Conservation (phyloP, 2,797 vertebrate genomes). For the Myotis myotis region DNA sequence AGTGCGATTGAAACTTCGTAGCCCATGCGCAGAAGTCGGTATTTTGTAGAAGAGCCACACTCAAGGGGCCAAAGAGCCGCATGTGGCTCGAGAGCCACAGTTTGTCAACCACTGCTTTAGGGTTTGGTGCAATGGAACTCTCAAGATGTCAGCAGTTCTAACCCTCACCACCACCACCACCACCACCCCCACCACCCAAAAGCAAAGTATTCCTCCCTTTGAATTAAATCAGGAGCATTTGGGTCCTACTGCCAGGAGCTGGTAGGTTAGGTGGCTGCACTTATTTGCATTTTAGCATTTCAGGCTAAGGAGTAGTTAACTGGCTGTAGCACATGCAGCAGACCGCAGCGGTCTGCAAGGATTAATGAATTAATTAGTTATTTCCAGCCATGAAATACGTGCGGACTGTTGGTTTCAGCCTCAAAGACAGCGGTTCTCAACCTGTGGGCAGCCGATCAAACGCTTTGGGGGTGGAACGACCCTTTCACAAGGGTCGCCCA, state of each 20-base stretch:
- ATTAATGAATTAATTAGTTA: constrained; percentile 43
- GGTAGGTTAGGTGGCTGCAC: neutral
- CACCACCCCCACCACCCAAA: neutral
- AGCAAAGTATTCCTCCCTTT: neutral
- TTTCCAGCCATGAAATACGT: constrained; percentile 41
- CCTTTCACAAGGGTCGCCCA: too few relatives aligned
- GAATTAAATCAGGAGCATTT: neutral
- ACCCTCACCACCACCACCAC: neutral
- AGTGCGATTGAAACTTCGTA: too few relatives aligned
- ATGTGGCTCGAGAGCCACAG: too few relatives aligned
- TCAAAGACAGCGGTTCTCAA: constrained; percentile 27
- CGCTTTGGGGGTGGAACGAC: too few relatives aligned
- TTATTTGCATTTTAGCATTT: neutral
- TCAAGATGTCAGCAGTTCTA: neutral
- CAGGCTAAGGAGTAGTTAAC: neutral
- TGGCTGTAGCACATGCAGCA: neutral
- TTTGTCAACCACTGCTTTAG: neutral
- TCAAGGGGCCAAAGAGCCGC: too few relatives aligned
- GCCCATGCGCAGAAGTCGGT: too few relatives aligned
- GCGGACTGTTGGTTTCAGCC: constrained; percentile 75
- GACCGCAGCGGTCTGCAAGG: neutral
- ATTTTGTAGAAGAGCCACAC: too few relatives aligned
- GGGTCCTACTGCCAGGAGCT: neutral
- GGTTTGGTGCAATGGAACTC: neutral
- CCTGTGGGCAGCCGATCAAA: too few relatives aligned